Conservation (phyloP, 2,113 vertebrate species). For the Toxostoma redivivum region DNA sequence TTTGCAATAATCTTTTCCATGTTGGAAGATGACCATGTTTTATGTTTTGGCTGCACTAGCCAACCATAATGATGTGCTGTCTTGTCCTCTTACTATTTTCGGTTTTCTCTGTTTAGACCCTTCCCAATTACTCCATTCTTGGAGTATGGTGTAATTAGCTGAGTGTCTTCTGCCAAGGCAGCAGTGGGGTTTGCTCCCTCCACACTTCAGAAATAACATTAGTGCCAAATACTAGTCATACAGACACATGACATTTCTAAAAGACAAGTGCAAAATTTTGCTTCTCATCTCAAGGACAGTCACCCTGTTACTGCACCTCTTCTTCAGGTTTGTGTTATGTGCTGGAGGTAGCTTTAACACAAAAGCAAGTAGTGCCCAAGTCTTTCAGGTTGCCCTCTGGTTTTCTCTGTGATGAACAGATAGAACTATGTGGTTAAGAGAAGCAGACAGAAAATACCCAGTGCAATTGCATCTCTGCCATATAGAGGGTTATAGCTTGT, state of each 20-base stretch:
- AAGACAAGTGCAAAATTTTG: background rate
- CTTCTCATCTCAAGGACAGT: background rate
- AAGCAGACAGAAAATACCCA: background rate
- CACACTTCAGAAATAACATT: background rate
- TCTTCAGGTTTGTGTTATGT: background rate
- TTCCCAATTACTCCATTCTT: background rate
- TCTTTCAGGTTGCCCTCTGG: background rate
- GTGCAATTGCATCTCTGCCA: background rate
- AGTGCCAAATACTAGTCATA: background rate
- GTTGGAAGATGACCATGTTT: background rate
- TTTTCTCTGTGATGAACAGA: background rate
- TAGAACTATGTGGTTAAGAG: background rate
- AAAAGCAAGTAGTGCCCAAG: background rate
- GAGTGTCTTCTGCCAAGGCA: background rate
- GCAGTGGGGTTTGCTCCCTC: background rate
- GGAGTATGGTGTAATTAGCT: background rate
- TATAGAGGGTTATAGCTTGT: background rate
- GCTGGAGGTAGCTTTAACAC: background rate
- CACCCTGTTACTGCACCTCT: background rate
- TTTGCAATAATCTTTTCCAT: background rate
- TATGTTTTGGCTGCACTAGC: background rate
- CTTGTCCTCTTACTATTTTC: background rate
- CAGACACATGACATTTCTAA: background rate
- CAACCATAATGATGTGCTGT: background rate
- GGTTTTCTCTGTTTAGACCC: background rate